Evolutionary conservation across 2,888 invertebrate genomes (phyloP), one percentile per base, ranked within the genome.

Genomic region (Heliconius sara): DNA sequence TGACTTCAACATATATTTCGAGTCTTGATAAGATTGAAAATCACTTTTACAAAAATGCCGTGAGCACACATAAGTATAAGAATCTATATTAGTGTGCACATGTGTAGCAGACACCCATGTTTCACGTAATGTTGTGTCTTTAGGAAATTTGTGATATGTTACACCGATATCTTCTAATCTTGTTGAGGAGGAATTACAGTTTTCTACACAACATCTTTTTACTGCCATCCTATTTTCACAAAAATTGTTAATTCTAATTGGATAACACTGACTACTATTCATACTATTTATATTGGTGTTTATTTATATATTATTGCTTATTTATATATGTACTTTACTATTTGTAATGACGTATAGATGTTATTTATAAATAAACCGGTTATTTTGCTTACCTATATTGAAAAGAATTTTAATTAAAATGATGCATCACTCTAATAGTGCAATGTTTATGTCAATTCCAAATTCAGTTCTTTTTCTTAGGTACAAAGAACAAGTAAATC

Each of bases 101-200:
- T 96, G 96, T 85, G 97, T 96, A 85, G 96, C 95, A n/a, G 92
- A 91, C 78, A 96, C 93, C 97, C 97, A 97, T 88, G 95, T 95
- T 74, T 95, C 94, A 78, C 96, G 93, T 79, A 96, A 93, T 79
- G 93, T 93, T 39, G 92, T 88, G 88, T 97, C 96, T 89, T 96
- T 96, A 3, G 97, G 97, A 86, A 97, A 97, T 85, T 97, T 97
- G 89, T 97, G 97, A 87, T 97, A 97, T 63, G 97, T 97, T 60
- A 97, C 96, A 82, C 97, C 97, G 84, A 95, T 92, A 88, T 97
- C 96, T 89, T 96, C 96, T 80, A 93, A 90, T 88, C 96, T 95
- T 81, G 94, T 93, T 60, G 96, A 96, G 88, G 96, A 96, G 76
- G 96, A 96, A 83, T 94, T 92, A 93, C 97, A 97, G 86, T 95